Evolutionary conservation across 2,888 invertebrate genomes (phyloP).

Genomic region (Actias luna): DNA sequence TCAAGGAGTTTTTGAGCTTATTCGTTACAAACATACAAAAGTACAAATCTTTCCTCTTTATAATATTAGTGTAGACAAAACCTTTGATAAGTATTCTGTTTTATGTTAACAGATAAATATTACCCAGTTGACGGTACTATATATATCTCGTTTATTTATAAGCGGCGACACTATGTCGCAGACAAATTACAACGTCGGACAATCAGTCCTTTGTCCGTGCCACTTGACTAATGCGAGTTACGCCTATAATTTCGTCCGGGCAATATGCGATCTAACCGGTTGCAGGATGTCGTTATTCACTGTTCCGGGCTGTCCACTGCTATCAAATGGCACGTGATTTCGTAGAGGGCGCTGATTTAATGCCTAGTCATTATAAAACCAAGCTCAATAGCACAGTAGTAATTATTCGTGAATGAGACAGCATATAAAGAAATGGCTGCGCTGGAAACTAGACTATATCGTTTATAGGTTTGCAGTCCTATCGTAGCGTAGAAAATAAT

Average conservation of each 20-base stretch:
- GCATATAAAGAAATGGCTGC: background rate
- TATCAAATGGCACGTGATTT: constrained; percentile 12
- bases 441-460: too few relatives aligned
- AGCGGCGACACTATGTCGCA: constrained; percentile 8
- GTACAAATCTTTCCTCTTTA: too few relatives aligned
- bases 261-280: constrained; percentile 13
- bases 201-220: constrained; percentile 20
- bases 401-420: background rate
- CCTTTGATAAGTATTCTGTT: too few relatives aligned
- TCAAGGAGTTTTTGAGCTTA: too few relatives aligned
- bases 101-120: background rate
- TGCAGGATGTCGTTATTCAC: constrained; percentile 15
- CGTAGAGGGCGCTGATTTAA: constrained; percentile 6
- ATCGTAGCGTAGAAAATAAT: too few relatives aligned
- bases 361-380: background rate
- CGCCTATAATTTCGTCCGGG: constrained; percentile 16
- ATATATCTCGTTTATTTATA: background rate
- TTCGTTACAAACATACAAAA: too few relatives aligned
- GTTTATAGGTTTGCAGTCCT: too few relatives aligned
- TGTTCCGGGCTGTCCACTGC: constrained; percentile 4
- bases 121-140: background rate
- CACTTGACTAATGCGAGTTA: constrained; percentile 16
- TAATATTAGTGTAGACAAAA: too few relatives aligned
- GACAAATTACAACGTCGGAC: constrained; percentile 17
- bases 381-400: background rate